Base-by-base conservation (phyloP, 2,888 invertebrate genomes). In the Sphinx pinastri region DNA sequence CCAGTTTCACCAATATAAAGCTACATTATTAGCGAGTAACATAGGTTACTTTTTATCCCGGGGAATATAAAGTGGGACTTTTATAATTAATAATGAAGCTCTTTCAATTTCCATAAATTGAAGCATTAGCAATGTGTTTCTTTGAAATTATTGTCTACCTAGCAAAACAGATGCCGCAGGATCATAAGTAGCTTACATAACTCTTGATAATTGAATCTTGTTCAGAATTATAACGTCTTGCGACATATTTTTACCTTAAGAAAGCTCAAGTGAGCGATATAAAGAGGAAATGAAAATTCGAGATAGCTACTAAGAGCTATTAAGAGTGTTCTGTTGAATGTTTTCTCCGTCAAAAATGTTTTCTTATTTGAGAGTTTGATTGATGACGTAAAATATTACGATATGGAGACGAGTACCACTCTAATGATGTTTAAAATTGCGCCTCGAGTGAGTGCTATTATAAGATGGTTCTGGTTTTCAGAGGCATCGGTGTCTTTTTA, bases 301-400 rank as follows among this genome's bases (percentile, higher is more conserved):
- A 63, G 63, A 63, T 79, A 81, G 81, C 79, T 81, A 79, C 77
- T 77, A 76, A 77, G 76, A 74, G 73, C 76, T 76, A 72, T 74
- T 71, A 73, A 75, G 74, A 73, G 70, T 69, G 45, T 69, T 58
- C 59, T 54, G 11, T 68, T 19, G 52, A 68, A 71, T 68, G n/a
- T 55, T 54, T 55, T 10, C 25, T 25, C 49, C 52, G n/a, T 67
- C 52, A 13, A 67, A 69, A 59, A 59, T 54, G 12, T 45, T 63
- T 81, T 84, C 77, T 79, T 86, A 86, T 85, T 87, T 86, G 81
- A 87, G 85, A 88, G 85, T 85, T 86, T 87, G 87, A 88, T 88
- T 88, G 86, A 88, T 87, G 86, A 81, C 80, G 79, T 81, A 81
- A 81, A 80, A 81, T 79, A 84, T 83, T 80, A 78, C 78, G 78